Conservation (phyloP, 2,113 vertebrate genomes). For the Neogale vison region DNA sequence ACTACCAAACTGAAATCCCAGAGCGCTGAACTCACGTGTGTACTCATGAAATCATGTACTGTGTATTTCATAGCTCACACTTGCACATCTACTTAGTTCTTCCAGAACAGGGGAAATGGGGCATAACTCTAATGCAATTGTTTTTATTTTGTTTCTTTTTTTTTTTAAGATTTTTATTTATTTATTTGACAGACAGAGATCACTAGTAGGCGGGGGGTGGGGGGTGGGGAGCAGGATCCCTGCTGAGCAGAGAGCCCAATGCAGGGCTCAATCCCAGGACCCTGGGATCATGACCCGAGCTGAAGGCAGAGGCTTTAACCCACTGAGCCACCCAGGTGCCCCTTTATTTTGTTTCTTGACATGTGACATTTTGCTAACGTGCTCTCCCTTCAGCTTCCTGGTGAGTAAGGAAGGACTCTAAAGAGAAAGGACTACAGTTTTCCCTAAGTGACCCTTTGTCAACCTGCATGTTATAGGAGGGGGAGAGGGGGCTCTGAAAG, state of each 20-base stretch:
- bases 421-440: neutral
- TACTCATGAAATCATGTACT: neutral
- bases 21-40: neutral
- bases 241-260: too few species aligned
- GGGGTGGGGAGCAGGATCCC: too few species aligned
- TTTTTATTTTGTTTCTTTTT: constrained; percentile 8
- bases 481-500: neutral
- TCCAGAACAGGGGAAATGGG: neutral
- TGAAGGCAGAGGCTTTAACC: too few species aligned
- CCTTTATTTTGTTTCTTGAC: neutral
- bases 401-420: neutral
- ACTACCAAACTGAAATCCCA: neutral
- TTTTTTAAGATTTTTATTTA: too few species aligned
- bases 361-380: neutral
- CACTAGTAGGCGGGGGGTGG: too few species aligned
- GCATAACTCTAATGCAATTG: neutral
- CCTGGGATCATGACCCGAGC: too few species aligned
- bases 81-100: neutral
- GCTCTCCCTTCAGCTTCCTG: neutral
- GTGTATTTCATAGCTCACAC: neutral
- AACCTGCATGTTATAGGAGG: neutral
- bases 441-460: neutral
- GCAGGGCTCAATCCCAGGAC: too few species aligned
- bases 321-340: too few species aligned
- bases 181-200: too few species aligned